These are phyloP conservation scores for Cisticola juncidis DNA, from an alignment of 2,113 vertebrate genomes.

Conservation along the genomic window DNA sequence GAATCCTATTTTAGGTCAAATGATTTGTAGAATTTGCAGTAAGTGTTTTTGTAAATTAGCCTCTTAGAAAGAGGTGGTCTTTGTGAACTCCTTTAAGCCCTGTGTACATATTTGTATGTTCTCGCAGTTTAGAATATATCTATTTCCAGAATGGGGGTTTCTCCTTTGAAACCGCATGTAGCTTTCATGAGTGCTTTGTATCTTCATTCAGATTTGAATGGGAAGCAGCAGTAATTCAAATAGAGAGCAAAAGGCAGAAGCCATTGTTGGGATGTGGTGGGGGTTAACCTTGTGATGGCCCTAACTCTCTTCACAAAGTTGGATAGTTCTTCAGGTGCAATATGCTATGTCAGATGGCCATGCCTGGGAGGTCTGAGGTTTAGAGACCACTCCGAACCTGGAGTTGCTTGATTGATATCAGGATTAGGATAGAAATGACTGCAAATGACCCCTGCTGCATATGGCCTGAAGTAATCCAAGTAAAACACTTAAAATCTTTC, in stretches of 20 bases:
- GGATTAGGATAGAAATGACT: slow-evolving; percentile 28
- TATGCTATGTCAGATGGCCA: slow-evolving; percentile 57
- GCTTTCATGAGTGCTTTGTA: neutral
- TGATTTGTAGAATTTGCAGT: neutral
- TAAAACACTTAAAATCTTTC: neutral
- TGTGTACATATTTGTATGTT: neutral
- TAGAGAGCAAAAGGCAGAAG: neutral
- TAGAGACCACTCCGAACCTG: slow-evolving; percentile 16
- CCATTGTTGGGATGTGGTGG: neutral
- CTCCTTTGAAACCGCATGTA: neutral
- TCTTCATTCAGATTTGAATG: neutral
- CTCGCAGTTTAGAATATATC: neutral
- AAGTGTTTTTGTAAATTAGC: neutral
- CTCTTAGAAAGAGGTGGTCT: neutral
- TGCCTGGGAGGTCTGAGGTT: slow-evolving; percentile 50
- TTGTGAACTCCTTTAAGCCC: neutral
- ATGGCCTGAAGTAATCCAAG: neutral
- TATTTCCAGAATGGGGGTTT: neutral
- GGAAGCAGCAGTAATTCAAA: neutral
- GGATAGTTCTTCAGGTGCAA: slow-evolving; percentile 41
- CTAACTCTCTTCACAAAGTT: neutral
- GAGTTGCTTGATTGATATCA: slow-evolving; percentile 25
- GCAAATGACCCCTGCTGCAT: neutral
- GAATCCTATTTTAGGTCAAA: neutral
- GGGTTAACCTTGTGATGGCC: neutral